Base-by-base conservation (phyloP, 2,888 invertebrate species). In the Tyria jacobaeae region DNA sequence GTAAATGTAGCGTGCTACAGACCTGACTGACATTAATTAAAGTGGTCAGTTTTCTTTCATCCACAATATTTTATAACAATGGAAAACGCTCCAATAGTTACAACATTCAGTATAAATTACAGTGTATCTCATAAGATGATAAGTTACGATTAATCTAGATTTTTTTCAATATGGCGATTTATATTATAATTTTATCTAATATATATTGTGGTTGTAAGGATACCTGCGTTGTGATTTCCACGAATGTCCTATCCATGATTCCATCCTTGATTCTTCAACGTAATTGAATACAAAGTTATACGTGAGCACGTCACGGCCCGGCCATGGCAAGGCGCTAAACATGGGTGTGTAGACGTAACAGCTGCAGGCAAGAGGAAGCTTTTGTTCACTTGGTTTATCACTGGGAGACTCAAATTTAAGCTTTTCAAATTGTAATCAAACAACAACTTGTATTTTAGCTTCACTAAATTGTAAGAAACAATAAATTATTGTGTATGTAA, bases 201-300 rank as follows among this genome's bases (percentile, higher is more conserved):
- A 95, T 95, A 95, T 95, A 95, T 95, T 96, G 95, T 95, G 95
- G 95, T 95, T 95, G 95, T 95, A 95, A 95, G 95, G 95, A 95
- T 90, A 91, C 86, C 86, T 92, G 94, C 90, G 93, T 94, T 94
- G 89, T 94, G 91, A 94, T 94, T 94, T 94, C 91, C 92, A 84
- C 84, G 79, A 83, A 79, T 80, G 78, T 90, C 91, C 91, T 86
- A 75, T 88, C 88, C 89, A 83, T 79, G 75, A 76, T 81, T 55
- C 88, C 85, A 83, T 89, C 90, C 92, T 84, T 66, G 64, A 80
- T 84, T 86, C 87, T 90, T 81, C 79, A 74, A 75, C 72, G 74
- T 78, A 73, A 75, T 17, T 79, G 75, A 81, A 78, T 75, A 79
- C 80, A 74, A 77, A 71, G 70, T 66, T 68, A 74, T 66, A 74